Conservation (phyloP, 2,113 vertebrate species). For the Colius striatus region DNA sequence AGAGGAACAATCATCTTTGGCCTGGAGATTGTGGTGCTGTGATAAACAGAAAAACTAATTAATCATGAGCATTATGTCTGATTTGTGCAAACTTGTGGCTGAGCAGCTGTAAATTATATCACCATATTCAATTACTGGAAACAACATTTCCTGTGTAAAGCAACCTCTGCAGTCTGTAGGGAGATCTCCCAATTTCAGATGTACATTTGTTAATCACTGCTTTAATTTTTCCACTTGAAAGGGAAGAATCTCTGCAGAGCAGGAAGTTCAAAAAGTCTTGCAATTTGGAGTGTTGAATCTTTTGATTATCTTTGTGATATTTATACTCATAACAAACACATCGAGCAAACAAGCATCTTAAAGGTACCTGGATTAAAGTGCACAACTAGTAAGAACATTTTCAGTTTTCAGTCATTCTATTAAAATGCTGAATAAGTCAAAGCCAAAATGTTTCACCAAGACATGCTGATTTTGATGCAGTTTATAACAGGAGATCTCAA, state of each 20-base stretch:
- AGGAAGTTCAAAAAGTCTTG: conserved; percentile 45
- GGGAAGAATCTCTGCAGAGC: neutral
- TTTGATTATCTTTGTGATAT: neutral
- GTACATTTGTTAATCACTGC: neutral
- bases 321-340: neutral
- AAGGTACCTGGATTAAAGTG: neutral
- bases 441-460: neutral
- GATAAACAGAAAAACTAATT: conserved; percentile 42
- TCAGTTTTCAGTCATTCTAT: neutral
- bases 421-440: neutral
- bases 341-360: neutral
- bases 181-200: conserved; percentile 21
- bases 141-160: conserved; percentile 25
- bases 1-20: neutral
- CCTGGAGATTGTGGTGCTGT: neutral
- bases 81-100: conserved; percentile 38
- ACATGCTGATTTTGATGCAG: neutral
- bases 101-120: conserved; percentile 52
- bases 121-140: conserved; percentile 64
- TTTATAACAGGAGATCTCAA: neutral
- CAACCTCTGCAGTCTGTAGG: neutral
- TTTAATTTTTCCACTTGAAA: conserved; percentile 12
- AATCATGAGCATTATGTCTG: conserved; percentile 14
- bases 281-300: neutral
- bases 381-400: neutral